Base-by-base conservation (phyloP, 2,888 invertebrate genomes). In the Dynastes grantii region DNA sequence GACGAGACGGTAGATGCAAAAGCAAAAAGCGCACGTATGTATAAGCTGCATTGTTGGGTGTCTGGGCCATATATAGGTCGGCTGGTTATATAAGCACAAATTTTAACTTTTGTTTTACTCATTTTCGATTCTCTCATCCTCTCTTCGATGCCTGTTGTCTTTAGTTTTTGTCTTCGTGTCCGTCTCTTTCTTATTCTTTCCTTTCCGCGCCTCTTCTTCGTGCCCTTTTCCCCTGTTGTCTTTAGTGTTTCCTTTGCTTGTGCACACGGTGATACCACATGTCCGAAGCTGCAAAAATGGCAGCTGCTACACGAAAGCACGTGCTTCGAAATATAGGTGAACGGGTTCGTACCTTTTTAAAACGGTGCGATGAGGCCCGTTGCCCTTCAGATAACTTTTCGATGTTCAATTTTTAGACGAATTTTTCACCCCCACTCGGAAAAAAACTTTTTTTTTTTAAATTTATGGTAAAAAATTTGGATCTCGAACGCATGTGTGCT, bases 61-160 rank as follows among this genome's bases (percentile, higher is more conserved):
- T 88, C 88, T 88, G 88, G 87, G 87, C 87, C 87, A 85, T 87
- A 88, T 88, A 88, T 88, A 88, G 84, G 84, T 85, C 85, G 83
- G 84, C 84, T 83, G 82, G 83, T 83, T 83, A 84, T 85, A 84
- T 84, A 85, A 85, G 84, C 79, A 68, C 76, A 67, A 71, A 51
- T 51, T 68, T 77, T 73, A 71, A 71, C 71, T 81, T 80, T 81
- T 73, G 80, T 79, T 76, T 76, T 80, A 76, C 76, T 79, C 79
- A 71, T 76, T 79, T n/a, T 45, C 37, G 40, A 53, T 55, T 58
- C 61, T 73, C 73, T 61, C 76, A 76, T 76, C 32, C 63, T 76
- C 67, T 75, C 67, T 78, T 77, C 80, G 78, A 80, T 78, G 76
- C 55, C 80, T 40, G 73, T 61, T 73, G 73, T 40, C 61, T 73